Base-by-base conservation (phyloP, 2,797 vertebrate genomes). In the Sylvilagus floridanus region DNA sequence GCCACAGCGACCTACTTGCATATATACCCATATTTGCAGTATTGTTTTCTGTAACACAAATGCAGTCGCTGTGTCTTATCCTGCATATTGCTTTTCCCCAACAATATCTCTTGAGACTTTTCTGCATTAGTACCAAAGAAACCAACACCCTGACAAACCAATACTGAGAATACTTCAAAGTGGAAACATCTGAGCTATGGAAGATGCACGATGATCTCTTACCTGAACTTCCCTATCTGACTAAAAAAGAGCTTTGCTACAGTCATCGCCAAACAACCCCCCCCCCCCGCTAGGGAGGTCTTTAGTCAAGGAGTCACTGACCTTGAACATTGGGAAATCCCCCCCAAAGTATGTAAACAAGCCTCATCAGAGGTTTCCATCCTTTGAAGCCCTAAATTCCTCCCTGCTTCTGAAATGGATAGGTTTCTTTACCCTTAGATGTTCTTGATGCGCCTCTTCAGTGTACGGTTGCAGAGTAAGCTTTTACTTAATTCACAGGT, bases 41-140 rank as follows among this genome's bases (percentile, higher is more conserved):
- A 82, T 66, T 60, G 28, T 93, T 90, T 81, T 71, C 16, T 72
- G 12, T 93, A 84, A 76, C 30, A 47, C 62, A 88, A 60, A 11
- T 79, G 10, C 77, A 95, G 0, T 88, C 37, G 83, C 32, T 76
- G 52, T 82, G 35, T 57, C 60, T 50, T 90, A 19, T 94, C 82
- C 54, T 90, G 28, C 24, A 66, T 28, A 65, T 90, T 86, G n/a
- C n/a, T 73, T 85, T 89, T 9, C 17, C 22, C 68, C 50, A 60
- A 42, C 7, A 37, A 7, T 57, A 35, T 28, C 14, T 92, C 42
- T 88, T 75, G 28, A 88, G 66, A 85, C 8, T 84, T 95, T 69
- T 65, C 54, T 60, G 32, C n/a, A 42, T 91, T 84, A 88, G 62
- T 84, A 54, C 22, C 30, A 5, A 60, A 69, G 68, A 84, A 28